Base-by-base conservation (phyloP, 2,888 invertebrate genomes). In the Acleris holmiana region DNA sequence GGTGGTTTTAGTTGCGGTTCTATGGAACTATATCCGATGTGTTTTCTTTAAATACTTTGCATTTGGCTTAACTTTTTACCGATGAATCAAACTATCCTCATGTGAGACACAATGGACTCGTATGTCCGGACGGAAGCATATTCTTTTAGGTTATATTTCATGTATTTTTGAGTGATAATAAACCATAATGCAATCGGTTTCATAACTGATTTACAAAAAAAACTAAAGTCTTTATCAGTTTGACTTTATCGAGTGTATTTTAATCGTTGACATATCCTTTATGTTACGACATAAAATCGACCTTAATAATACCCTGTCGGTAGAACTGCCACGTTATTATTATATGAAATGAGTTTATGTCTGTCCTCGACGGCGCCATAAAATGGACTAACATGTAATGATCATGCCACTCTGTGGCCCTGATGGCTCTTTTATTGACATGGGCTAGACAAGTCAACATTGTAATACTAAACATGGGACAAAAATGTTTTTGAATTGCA, bases 271-370 rank as follows among this genome's bases (percentile, higher is more conserved):
- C 35, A 53, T 10, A 40, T 13, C 13, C 10, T 3, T 35, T 13
- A 35, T 35, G 35, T 13, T 13, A 4, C 35, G 5, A 17, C 18
- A 35, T n/a, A 19, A 15, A 40, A 53, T 53, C 40, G 35, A 10
- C 40, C 19, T n/a, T 53, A 21, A 19, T 53, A 40, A 21, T 17
- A 40, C 35, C 35, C 29, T 19, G 53, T n/a, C 35, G 21, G 15
- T 35, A 2, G 29, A 35, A 35, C 35, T 35, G 35, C 35, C 35
- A 19, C 19, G 35, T 53, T 53, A 40, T 53, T 40, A 17, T 18
- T 29, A 51, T 50, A 53, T 40, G 40, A 40, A 40, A 53, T 53
- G 40, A 19, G 18, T 40, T 53, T 53, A 40, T 35, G 40, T 2
- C 7, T 47, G 47, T 18, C 17, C 48, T 18, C 21, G 40, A 40